phyloP scores from a whole-genome alignment of 2,113 vertebrate species.

The Barbus barbus region DNA sequence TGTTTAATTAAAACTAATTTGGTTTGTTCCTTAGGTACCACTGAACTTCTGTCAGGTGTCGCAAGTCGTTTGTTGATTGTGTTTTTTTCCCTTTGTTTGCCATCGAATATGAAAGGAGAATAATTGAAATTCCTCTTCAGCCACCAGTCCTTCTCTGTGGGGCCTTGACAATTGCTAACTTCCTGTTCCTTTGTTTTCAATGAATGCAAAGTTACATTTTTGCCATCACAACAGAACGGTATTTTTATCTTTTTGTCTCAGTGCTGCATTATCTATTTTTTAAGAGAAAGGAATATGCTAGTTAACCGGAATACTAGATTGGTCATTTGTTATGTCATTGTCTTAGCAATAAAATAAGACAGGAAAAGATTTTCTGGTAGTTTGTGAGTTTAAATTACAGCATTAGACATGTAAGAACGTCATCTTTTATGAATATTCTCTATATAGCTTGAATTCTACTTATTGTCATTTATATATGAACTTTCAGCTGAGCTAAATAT shows the following conservation, averaged over 20 bases:
- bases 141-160: background rate
- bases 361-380: background rate
- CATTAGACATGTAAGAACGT: background rate
- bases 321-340: background rate
- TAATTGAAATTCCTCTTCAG: slow-evolving; percentile 46
- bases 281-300: background rate
- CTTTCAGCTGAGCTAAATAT: background rate
- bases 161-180: slow-evolving; percentile 25
- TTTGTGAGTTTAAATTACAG: background rate
- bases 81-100: slow-evolving; percentile 46
- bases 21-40: slow-evolving; percentile 49
- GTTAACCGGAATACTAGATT: background rate
- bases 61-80: slow-evolving; percentile 44
- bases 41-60: slow-evolving; percentile 46
- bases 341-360: background rate
- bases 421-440: background rate
- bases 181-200: no score
- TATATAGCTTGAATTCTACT: background rate
- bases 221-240: slow-evolving; percentile 7
- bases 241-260: slow-evolving; percentile 16
- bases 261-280: background rate
- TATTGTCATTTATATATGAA: background rate
- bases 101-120: slow-evolving; percentile 45
- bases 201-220: slow-evolving; percentile 29
- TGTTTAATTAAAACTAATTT: slow-evolving; percentile 59